Base-by-base conservation (phyloP, 64 coral and sea anemone species). In the Porites lutea region DNA sequence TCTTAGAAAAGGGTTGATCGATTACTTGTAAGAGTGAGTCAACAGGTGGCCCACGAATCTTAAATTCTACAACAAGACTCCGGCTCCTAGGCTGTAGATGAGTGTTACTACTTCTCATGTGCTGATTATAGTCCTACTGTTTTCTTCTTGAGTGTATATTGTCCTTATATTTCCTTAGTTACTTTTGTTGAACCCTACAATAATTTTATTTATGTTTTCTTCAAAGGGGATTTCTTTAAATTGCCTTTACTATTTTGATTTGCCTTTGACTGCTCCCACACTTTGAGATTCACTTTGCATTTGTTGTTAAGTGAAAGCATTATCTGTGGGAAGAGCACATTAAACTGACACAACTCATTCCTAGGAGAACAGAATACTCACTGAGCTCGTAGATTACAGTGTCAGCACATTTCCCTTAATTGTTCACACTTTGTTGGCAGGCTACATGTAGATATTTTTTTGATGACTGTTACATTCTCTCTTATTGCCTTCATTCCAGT, bases 311-410 rank as follows among this genome's bases (percentile, higher is more conserved):
- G 75, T 58, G 52, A 78, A 78, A 57, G 52, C 18, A 55, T 78
- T 22, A 22, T 76, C 22, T 55, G 48, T 73, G 89, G 67, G 78
- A 21, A 91, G 68, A 91, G 52, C 78, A 91, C 13, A 79, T 77
- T 15, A 10, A 83, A 79, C 51, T 83, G 89, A 19, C 89, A 91
- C 49, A 23, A 74, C 89, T 91, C 89, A 91, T 91, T 91, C 89
- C 89, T 91, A 83, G 13, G 50, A 61, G 52, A 79, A 14, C 89
- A 78, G 77, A 78, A 61, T 44, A 43, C 55, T 68, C 48, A 23
- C 69, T 82, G 76, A 72, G 22, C 80, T 75, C 82, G 89, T 83
- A 91, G 89, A 90, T 90, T 90, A 90, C 89, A 90, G 37, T 90
- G 89, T 82, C 78, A 43, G 67, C 46, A 91, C 89, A 91, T 82